phyloP scores from a whole-genome alignment of 2,113 vertebrate genomes.

The Ochotona curzoniae region DNA sequence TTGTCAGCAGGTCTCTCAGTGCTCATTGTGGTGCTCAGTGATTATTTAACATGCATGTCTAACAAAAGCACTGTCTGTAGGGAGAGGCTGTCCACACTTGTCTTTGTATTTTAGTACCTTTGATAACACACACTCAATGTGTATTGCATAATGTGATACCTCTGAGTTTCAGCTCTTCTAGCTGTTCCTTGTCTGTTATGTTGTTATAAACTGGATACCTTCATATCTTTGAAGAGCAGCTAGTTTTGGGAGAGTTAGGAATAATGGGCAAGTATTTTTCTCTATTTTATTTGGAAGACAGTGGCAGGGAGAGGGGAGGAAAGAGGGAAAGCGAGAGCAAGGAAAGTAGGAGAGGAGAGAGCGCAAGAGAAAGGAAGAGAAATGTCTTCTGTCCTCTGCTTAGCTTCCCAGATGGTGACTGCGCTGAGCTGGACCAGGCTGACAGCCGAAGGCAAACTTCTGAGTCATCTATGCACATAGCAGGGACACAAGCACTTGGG shows the following conservation, averaged over 20 bases:
- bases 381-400: too few species aligned
- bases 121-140: not conserved
- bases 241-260: not conserved
- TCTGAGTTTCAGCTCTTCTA: not conserved
- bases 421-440: too few species aligned
- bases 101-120: not conserved
- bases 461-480: too few species aligned
- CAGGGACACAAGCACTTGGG: too few species aligned
- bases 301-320: too few species aligned
- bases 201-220: not conserved
- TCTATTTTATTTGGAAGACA: not conserved
- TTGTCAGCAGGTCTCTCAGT: rapidly evolving
- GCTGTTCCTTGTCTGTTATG: not conserved
- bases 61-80: not conserved
- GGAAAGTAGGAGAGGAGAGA: too few species aligned
- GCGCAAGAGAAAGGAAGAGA: too few species aligned
- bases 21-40: rapidly evolving
- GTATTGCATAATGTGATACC: not conserved
- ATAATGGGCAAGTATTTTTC: not conserved
- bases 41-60: not conserved
- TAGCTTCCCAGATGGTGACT: too few species aligned
- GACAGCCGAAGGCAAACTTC: too few species aligned
- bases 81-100: not conserved
- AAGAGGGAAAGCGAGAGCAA: too few species aligned
- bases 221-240: not conserved